A percentile compares a stretch with the other conserved stretches of the same genome.
These are phyloP conservation scores for Chelonus formosanus DNA, from an alignment of 2,888 invertebrate genomes.

Conservation along the genomic window DNA sequence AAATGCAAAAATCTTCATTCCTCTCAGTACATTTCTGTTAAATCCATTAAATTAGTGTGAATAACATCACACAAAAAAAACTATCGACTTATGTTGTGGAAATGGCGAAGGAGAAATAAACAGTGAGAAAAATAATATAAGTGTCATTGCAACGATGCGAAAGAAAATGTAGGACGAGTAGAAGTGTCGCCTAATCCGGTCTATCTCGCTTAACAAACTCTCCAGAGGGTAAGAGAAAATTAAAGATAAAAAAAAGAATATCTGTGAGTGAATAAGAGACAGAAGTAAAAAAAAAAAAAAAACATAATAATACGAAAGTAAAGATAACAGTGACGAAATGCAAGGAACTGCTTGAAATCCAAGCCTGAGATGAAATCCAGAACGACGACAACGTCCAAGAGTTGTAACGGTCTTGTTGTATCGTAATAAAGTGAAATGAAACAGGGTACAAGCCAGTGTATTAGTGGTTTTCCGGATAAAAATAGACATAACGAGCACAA, in stretches of 20 bases:
- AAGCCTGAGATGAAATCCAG: constrained; percentile 16
- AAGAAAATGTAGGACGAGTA: constrained; percentile 20
- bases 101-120: constrained; percentile 18
- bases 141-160: background rate
- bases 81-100: constrained; percentile 3
- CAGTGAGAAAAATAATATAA: constrained; percentile 11
- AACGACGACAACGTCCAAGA: background rate
- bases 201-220: constrained; percentile 18
- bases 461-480: constrained; percentile 13
- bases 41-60: no score
- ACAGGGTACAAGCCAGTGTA: constrained; percentile 4
- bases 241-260: constrained; percentile 14
- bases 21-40: no score
- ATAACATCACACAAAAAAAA: background rate
- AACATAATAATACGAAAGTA: background rate
- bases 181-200: constrained; percentile 21
- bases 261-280: constrained; percentile 6
- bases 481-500: background rate
- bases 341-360: constrained; percentile 9
- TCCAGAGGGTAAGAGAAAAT: constrained; percentile 16
- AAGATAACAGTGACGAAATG: background rate
- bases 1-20: no score
- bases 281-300: no score
- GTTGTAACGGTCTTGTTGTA: background rate
- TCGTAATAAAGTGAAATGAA: constrained; percentile 24